Evolutionary conservation across 2,113 vertebrate genomes (phyloP).

Genomic region (Tursiops truncatus): DNA sequence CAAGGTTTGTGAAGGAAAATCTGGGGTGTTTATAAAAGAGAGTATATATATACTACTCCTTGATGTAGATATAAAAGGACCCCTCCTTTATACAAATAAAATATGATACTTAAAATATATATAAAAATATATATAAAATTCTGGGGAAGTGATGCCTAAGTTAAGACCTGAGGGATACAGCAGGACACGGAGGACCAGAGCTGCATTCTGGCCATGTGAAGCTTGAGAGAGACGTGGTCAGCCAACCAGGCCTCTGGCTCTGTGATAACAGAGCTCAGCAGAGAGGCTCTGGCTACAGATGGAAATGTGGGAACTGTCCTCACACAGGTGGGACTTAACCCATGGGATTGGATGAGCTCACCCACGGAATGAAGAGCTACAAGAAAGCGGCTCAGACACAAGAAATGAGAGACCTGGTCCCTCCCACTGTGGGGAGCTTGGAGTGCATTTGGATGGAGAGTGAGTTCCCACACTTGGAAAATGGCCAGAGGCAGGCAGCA

Average conservation of each 20-base stretch:
- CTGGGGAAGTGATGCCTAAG: background rate
- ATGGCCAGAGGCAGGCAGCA: background rate
- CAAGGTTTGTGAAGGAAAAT: background rate
- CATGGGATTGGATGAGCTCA: no score
- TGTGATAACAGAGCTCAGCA: background rate
- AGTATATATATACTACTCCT: background rate
- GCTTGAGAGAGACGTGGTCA: accelerated
- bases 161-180: background rate
- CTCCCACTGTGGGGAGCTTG: background rate
- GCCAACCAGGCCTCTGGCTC: background rate
- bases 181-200: background rate
- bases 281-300: background rate
- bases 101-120: background rate
- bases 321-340: background rate
- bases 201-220: accelerated
- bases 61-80: background rate
- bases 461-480: accelerated
- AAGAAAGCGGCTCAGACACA: background rate
- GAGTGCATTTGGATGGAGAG: background rate
- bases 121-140: background rate
- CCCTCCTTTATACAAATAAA: background rate
- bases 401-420: background rate
- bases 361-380: background rate
- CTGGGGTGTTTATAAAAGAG: background rate
- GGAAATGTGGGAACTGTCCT: background rate